Percentiles rank a stretch among this genome's conserved stretches.
Conservation (phyloP, 2,888 invertebrate genomes). For the Thelaira solivaga region DNA sequence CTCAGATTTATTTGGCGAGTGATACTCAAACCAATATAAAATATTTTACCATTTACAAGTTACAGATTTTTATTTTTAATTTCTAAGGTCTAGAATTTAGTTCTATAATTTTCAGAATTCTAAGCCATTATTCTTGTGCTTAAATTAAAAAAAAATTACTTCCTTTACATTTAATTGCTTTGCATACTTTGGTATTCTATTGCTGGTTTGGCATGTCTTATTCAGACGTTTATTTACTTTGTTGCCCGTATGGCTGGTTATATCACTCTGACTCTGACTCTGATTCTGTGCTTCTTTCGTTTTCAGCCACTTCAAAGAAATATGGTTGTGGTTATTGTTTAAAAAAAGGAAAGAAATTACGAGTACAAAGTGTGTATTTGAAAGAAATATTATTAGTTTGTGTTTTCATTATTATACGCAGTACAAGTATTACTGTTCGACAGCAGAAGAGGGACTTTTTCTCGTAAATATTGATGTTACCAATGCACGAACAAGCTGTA, state of each 20-base stretch:
- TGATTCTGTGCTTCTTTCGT: background rate
- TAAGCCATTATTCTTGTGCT: no score
- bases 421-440: constrained; percentile 35
- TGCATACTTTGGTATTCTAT: background rate
- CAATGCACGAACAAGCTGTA: constrained; percentile 7
- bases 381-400: constrained; percentile 36
- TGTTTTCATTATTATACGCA: constrained; percentile 19
- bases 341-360: background rate
- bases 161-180: background rate
- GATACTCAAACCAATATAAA: no score
- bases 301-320: background rate
- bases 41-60: no score
- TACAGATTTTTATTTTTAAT: no score
- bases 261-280: background rate
- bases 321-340: background rate
- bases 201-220: background rate
- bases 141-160: no score
- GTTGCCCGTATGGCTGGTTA: background rate
- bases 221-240: background rate
- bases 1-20: no score
- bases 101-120: no score
- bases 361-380: constrained; percentile 5
- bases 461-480: background rate
- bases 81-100: no score
- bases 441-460: constrained; percentile 5